phyloP scores from a whole-genome alignment of 1,140 invertebrate species.

The Idris sp. region DNA sequence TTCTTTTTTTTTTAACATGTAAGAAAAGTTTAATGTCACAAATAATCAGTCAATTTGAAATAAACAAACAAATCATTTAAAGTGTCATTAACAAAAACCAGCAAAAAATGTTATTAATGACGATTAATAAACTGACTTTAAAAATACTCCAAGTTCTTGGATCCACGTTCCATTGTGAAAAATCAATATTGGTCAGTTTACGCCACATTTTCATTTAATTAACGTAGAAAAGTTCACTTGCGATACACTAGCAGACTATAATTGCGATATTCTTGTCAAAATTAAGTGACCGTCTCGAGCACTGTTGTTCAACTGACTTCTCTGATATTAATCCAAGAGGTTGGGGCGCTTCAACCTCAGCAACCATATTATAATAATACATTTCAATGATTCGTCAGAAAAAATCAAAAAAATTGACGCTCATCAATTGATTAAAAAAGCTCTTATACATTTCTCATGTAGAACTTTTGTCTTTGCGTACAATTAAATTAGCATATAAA shows the following conservation, averaged over 20 bases:
- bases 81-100: too few species aligned
- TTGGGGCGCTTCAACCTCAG: constrained; percentile 20
- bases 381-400: constrained; percentile 24
- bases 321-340: constrained; percentile 37
- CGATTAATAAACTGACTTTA: constrained; percentile 63
- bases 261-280: constrained; percentile 25
- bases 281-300: constrained; percentile 41
- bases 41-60: too few species aligned
- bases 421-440: constrained; percentile 20
- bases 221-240: background rate
- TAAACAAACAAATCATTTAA: too few species aligned
- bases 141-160: constrained; percentile 66
- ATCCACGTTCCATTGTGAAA: constrained; percentile 66
- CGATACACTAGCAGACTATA: constrained; percentile 5
- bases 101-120: too few species aligned
- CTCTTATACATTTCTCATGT: too few species aligned
- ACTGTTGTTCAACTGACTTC: constrained; percentile 42
- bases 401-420: constrained; percentile 18
- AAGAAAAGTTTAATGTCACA: too few species aligned
- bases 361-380: constrained; percentile 35
- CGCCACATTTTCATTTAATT: constrained; percentile 58
- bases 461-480: too few species aligned
- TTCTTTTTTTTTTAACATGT: too few species aligned
- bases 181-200: constrained; percentile 57
- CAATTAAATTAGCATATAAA: too few species aligned